These are phyloP conservation scores for Phylloscopus whistleri DNA, from an alignment of 2,113 vertebrate species.

Conservation along the genomic window DNA sequence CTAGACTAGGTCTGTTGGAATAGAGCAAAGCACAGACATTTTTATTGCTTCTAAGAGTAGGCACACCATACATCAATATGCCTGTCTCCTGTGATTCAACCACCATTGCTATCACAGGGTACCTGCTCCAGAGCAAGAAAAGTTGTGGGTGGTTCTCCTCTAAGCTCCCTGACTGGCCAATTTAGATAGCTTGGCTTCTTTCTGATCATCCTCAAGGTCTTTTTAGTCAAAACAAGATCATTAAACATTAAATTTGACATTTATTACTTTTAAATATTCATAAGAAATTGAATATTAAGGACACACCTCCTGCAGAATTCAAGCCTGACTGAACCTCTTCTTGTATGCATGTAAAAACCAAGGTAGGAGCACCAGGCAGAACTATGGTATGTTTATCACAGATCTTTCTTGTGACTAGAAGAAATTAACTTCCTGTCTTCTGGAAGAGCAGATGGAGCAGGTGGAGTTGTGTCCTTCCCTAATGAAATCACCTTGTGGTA, in stretches of 20 bases:
- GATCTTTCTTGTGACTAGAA: neutral
- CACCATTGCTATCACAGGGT: neutral
- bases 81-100: neutral
- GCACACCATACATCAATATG: neutral
- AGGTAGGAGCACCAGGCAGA: neutral
- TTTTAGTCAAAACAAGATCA: slow-evolving; percentile 71
- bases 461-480: neutral
- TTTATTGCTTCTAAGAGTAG: neutral
- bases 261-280: slow-evolving; percentile 79
- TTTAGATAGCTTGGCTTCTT: slow-evolving; percentile 17
- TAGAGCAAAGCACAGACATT: neutral
- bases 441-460: neutral
- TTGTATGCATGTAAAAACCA: neutral
- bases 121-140: neutral
- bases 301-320: slow-evolving; percentile 51
- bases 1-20: neutral
- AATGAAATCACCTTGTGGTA: neutral
- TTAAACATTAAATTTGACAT: slow-evolving; percentile 74
- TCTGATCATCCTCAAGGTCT: slow-evolving; percentile 68
- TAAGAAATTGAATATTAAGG: slow-evolving; percentile 51
- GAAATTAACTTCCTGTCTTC: neutral
- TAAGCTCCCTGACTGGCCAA: neutral
- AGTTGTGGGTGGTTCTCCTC: neutral
- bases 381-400: neutral
- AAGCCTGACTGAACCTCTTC: neutral